These are phyloP conservation scores for cattle (Bos taurus) DNA, from an alignment of 2,113 vertebrate genomes.

Conservation along the genomic window ARS-UCD2.0 NC_037330.1:77281001-77281500, in stretches of 20 bases:
- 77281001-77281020: neutral
- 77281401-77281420: neutral
- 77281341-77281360: neutral
- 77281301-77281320: neutral
- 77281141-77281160: neutral
- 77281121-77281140: neutral
- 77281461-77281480: neutral
- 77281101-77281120: neutral
- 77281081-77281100: neutral
- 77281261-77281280: neutral
- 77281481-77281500: neutral
- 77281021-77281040: neutral
- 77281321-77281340: neutral
- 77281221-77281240: neutral
- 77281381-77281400: neutral
- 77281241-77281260: neutral
- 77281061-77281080: neutral
- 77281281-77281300: neutral
- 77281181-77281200: neutral
- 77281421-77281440: neutral
- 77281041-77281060: neutral
- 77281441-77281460: neutral
- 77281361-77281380: neutral
- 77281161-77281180: neutral
- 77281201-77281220: neutral